Evolutionary conservation across 37 sponge, comb jelly and placozoan genomes (phyloP).

Genomic region (Oopsacas minuta): DNA sequence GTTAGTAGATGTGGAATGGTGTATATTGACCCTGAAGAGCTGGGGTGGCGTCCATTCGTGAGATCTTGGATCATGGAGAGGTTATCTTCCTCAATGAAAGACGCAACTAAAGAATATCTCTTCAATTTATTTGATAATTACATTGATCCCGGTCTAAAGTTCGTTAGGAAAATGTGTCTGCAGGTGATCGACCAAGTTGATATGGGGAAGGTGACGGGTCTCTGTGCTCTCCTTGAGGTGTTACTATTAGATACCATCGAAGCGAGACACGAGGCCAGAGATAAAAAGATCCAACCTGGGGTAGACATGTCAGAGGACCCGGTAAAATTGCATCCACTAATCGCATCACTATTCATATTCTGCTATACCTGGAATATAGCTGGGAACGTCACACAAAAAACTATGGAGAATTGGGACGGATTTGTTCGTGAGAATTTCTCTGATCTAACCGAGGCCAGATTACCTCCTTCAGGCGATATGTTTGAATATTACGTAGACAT

Average conservation of each 20-base stretch:
- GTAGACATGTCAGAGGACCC: constrained; percentile 55
- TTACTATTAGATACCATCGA: constrained; percentile 37
- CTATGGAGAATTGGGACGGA: constrained; percentile 79
- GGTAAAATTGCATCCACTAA: constrained; percentile 68
- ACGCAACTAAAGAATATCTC: constrained; percentile 68
- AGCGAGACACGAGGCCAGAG: background rate
- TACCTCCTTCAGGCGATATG: constrained; percentile 53
- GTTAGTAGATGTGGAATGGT: constrained; percentile 99
- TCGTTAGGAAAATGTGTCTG: constrained; percentile 53
- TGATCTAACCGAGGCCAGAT: constrained; percentile 76
- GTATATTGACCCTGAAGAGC: constrained; percentile 77
- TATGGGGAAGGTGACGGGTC: constrained; percentile 50
- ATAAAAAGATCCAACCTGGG: constrained; percentile 16
- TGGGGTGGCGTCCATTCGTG: constrained; percentile 76
- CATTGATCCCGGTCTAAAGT: constrained; percentile 79
- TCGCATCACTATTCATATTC: constrained; percentile 77
- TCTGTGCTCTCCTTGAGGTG: constrained; percentile 59
- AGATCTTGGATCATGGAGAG: constrained; percentile 73
- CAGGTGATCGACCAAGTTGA: constrained; percentile 79
- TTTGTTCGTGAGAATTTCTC: constrained; percentile 70
- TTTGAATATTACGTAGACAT: constrained; percentile 84
- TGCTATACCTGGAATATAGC: constrained; percentile 80
- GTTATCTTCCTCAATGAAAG: constrained; percentile 38
- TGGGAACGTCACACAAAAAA: constrained; percentile 74
- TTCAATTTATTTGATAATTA: constrained; percentile 57